Base-by-base conservation (phyloP, 1,140 invertebrate species). In the Halictus rubicundus region DNA sequence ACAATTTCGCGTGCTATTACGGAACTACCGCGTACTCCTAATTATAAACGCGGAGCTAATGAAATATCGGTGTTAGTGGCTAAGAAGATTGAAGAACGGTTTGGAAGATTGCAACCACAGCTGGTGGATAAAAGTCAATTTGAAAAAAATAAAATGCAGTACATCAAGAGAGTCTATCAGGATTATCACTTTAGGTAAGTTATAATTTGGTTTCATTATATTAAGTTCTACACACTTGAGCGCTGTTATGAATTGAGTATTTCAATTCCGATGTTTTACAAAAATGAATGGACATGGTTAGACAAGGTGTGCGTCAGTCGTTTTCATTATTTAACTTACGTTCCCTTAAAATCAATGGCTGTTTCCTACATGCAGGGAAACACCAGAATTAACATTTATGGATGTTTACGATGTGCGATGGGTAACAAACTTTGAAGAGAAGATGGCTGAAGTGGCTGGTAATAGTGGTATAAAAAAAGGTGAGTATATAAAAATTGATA, bases 31-130 rank as follows among this genome's bases (percentile, higher is more conserved):
- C 91, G 92, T 78, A 92, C 91, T 16, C 78, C 90, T 25, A 92
- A 93, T 91, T 94, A 90, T 92, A 94, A 91, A 91, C 93, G 91
- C 80, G 94, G 90, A 86, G 94, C 90, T 87, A 94, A 93, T 89
- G 94, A 92, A 89, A 92, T 90, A 84, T 93, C 88, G 84, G 94
- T 90, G 81, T 93, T 94, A 88, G 94, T 95, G 77, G 94, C 94
- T 21, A 94, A 94, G 87, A 94, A 94, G 80, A 95, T 95, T 71
- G 95, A 95, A 90, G 92, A 94, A 82, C 93, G 93, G 78, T 95
- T 93, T 85, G 95, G 95, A n/a, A 92, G 95, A 84, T 88, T 95
- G 68, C 93, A 94, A 71, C 95, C 95, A 14, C 93, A 94, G 71
- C 90, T 93, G 71, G 93, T 94, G 27, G 94, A 94, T 68, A 92